Percentiles rank a stretch among this genome's conserved stretches.
Evolutionary conservation across 2,888 invertebrate species (phyloP).

Genomic region (Agrenia bidenticulata): DNA sequence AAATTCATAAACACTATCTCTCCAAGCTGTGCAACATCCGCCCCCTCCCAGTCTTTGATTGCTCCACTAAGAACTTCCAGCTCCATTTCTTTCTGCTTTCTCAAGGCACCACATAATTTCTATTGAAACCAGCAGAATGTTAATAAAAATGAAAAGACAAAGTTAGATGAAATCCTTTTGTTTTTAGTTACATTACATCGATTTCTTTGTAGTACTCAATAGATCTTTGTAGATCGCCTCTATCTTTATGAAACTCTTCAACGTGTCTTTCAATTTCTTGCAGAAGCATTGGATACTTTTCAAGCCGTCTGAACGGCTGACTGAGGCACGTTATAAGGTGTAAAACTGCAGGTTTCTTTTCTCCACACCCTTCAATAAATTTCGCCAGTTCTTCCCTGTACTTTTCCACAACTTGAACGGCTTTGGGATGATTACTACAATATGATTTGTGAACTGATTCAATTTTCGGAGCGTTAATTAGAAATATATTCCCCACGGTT

Average conservation of each 20-base stretch:
- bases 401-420: constrained; percentile 88
- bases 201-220: constrained; percentile 93
- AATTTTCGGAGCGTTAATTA: constrained; percentile 77
- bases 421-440: constrained; percentile 90
- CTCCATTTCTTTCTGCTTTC: constrained; percentile 93
- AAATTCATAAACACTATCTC: constrained; percentile 91
- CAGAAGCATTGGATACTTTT: constrained; percentile 90
- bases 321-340: constrained; percentile 90
- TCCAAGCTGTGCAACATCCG: constrained; percentile 69
- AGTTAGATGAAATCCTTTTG: too few relatives aligned
- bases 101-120: constrained; percentile 81
- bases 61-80: constrained; percentile 92
- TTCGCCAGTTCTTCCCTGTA: constrained; percentile 70
- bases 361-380: constrained; percentile 63
- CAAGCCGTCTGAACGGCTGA: constrained; percentile 90
- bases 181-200: too few relatives aligned
- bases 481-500: constrained; percentile 85
- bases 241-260: constrained; percentile 90
- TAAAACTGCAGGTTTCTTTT: constrained; percentile 80
- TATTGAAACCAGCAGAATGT: constrained; percentile 55
- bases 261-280: constrained; percentile 95
- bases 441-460: constrained; percentile 80
- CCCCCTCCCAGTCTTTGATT: constrained; percentile 93
- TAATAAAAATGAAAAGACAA: background rate
- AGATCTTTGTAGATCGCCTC: constrained; percentile 95